These are phyloP conservation scores for Temnothorax ravouxi DNA, from an alignment of 2,888 invertebrate species.

Conservation along the genomic window DNA sequence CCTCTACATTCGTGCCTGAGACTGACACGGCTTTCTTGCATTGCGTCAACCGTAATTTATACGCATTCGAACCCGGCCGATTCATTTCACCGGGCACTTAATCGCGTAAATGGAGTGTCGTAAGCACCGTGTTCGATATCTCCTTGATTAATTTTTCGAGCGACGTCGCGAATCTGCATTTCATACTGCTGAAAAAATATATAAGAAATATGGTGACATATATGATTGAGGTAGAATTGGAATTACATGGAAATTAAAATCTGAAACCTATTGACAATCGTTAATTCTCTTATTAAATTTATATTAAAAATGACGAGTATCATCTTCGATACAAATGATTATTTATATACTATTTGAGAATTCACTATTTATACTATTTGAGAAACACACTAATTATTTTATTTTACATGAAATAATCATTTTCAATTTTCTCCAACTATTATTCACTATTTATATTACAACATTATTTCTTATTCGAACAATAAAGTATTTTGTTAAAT, in stretches of 20 bases:
- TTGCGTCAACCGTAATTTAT: slow-evolving; percentile 35
- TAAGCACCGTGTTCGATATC: not conserved
- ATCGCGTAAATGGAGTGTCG: slow-evolving; percentile 22
- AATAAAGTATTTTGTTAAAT: not conserved
- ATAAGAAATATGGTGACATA: not conserved
- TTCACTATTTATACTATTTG: too few relatives aligned
- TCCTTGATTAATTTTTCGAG: not conserved
- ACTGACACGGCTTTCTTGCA: slow-evolving; percentile 8
- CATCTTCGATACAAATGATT: not conserved
- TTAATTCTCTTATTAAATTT: not conserved
- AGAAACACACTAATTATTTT: too few relatives aligned
- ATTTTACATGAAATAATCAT: too few relatives aligned
- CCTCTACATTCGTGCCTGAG: not conserved
- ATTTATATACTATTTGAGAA: not conserved
- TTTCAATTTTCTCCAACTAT: too few relatives aligned
- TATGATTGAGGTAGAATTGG: not conserved
- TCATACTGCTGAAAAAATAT: not conserved
- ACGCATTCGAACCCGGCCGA: not conserved
- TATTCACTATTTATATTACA: not conserved
- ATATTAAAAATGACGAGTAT: not conserved
- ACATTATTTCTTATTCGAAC: not conserved
- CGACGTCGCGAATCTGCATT: not conserved
- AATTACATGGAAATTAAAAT: not conserved
- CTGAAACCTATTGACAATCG: not conserved
- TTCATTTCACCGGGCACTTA: slow-evolving; percentile 19